Percentiles rank a stretch among this genome's conserved stretches.
These are phyloP conservation scores for Drosophila peninsularis DNA, from an alignment of 2,888 invertebrate genomes.

Conservation along the genomic window DNA sequence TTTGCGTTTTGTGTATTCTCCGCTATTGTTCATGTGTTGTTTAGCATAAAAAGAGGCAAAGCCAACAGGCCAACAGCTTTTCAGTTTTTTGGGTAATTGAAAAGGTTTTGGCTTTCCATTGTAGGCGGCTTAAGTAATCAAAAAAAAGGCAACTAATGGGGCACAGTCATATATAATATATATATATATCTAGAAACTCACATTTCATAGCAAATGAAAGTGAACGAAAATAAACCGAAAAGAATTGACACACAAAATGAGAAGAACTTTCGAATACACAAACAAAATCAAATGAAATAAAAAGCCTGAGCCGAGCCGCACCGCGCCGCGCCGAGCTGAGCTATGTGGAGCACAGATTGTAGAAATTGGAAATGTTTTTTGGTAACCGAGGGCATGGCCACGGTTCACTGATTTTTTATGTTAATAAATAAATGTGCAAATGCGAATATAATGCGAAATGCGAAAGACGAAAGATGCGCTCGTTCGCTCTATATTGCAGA, in stretches of 20 bases:
- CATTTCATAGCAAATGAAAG: slow-evolving; percentile 53
- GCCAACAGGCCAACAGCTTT: slow-evolving; percentile 45
- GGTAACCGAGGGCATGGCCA: slow-evolving; percentile 50
- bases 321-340: too few species aligned
- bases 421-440: slow-evolving; percentile 77
- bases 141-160: slow-evolving; percentile 47
- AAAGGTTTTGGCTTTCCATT: slow-evolving; percentile 49
- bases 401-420: slow-evolving; percentile 82
- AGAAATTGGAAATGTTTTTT: slow-evolving; percentile 25
- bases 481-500: slow-evolving; percentile 21
- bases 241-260: slow-evolving; percentile 16
- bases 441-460: slow-evolving; percentile 26
- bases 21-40: slow-evolving; percentile 33
- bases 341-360: slow-evolving; percentile 45
- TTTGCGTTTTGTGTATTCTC: slow-evolving; percentile 14
- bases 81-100: slow-evolving; percentile 62
- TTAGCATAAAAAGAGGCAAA: slow-evolving; percentile 68
- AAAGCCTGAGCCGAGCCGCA: slow-evolving; percentile 23
- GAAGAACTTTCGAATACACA: slow-evolving; percentile 59
- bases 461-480: slow-evolving; percentile 12
- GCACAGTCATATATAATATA: slow-evolving; percentile 22
- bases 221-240: slow-evolving; percentile 47
- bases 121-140: slow-evolving; percentile 73
- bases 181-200: slow-evolving; percentile 17
- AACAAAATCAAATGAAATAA: slow-evolving; percentile 9